phyloP scores from a whole-genome alignment of 2,113 vertebrate genomes.

The Erythrolamprus reginae region DNA sequence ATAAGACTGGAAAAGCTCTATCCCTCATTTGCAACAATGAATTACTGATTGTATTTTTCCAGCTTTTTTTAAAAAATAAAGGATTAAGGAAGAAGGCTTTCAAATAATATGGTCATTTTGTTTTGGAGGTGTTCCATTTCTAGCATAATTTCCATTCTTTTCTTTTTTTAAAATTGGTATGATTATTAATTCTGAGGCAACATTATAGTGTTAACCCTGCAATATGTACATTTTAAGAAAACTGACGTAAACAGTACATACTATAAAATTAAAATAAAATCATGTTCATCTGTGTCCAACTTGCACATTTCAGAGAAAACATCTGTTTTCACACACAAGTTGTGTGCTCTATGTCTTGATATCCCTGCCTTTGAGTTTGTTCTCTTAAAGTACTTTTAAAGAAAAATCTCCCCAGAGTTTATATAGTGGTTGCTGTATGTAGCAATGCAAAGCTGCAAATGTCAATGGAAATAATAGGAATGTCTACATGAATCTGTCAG shows the following conservation, averaged over 20 bases:
- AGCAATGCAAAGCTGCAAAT: neutral
- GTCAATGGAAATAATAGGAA: neutral
- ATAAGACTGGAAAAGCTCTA: neutral
- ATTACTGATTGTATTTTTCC: neutral
- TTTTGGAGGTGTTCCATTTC: neutral
- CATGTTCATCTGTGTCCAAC: neutral
- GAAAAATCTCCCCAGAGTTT: neutral
- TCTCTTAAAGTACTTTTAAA: neutral
- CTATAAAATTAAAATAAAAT: neutral
- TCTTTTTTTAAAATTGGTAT: neutral
- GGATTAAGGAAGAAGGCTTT: neutral
- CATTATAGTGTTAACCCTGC: neutral
- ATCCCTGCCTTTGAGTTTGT: neutral
- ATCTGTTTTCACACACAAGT: neutral
- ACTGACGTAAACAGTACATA: neutral
- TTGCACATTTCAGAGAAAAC: neutral
- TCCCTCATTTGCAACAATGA: neutral
- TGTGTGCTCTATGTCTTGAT: neutral
- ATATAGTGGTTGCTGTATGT: neutral
- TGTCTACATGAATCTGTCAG: neutral
- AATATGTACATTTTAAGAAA: neutral
- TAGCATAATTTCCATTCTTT: neutral
- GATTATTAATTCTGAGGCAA: neutral
- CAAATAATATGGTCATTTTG: neutral
- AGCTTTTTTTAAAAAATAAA: neutral